phyloP scores from a whole-genome alignment of 2,797 vertebrate genomes.

The Odontamblyopus lacepedii region DNA sequence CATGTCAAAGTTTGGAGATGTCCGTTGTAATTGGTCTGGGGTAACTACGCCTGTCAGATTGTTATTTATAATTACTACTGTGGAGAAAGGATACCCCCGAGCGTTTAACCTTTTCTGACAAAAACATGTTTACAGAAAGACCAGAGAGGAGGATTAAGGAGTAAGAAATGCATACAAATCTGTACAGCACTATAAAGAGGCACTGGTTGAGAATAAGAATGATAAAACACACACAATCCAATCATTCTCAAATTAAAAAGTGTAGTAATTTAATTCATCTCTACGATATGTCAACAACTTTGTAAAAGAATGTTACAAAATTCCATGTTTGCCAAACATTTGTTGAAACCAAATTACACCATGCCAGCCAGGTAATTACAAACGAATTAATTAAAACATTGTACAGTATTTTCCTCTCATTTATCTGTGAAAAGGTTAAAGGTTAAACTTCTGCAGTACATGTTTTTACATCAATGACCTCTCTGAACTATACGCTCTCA shows the following conservation, averaged over 20 bases:
- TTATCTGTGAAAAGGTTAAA: too few species aligned
- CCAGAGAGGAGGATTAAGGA: not conserved
- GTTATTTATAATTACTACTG: not conserved
- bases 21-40: conserved; percentile 11
- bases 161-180: not conserved
- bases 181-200: not conserved
- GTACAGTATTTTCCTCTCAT: too few species aligned
- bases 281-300: too few species aligned
- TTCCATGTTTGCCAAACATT: not conserved
- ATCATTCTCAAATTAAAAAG: too few species aligned
- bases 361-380: not conserved
- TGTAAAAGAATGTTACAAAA: too few species aligned
- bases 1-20: conserved; percentile 13
- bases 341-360: not conserved
- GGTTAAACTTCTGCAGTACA: too few species aligned
- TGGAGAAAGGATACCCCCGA: not conserved
- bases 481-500: too few species aligned
- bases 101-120: not conserved
- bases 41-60: conserved; percentile 12
- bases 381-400: not conserved
- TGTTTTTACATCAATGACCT: too few species aligned
- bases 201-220: not conserved
- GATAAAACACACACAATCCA: not conserved
- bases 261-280: too few species aligned
- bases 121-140: conserved; percentile 1